Evolutionary conservation across 2,888 invertebrate genomes (phyloP).

Genomic region (Teleiodes luculella): DNA sequence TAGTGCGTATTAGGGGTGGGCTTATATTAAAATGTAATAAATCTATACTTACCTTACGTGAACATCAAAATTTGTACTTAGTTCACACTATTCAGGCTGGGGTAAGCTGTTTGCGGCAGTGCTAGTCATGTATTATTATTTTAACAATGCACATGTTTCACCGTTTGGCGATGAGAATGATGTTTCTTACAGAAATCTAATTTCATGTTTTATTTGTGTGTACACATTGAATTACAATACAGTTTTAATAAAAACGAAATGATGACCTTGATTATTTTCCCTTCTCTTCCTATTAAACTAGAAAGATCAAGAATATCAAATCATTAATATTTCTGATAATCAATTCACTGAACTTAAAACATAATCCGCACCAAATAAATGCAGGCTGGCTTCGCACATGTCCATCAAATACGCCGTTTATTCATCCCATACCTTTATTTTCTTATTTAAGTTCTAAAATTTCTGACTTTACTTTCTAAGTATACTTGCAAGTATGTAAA

Average conservation of each 20-base stretch:
- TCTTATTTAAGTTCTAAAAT: neutral
- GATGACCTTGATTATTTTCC: neutral
- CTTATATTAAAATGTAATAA: slow-evolving; percentile 37
- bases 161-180: neutral
- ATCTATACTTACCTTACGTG: slow-evolving; percentile 57
- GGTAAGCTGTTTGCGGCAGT: slow-evolving; percentile 29
- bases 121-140: slow-evolving; percentile 9
- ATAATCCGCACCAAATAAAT: slow-evolving; percentile 2
- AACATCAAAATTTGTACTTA: slow-evolving; percentile 58
- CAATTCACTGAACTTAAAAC: neutral
- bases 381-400: slow-evolving; percentile 8
- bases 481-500: neutral
- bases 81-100: slow-evolving; percentile 45
- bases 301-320: neutral
- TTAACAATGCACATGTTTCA: neutral
- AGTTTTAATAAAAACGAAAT: neutral
- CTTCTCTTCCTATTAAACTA: neutral
- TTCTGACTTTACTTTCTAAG: too few relatives aligned
- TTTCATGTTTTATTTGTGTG: neutral
- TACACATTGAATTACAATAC: neutral
- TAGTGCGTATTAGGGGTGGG: slow-evolving; percentile 50
- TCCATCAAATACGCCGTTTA: neutral
- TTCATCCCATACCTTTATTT: neutral
- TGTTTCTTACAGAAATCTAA: neutral
- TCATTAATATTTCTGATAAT: neutral